Evolutionary conservation across 1,140 invertebrate genomes (phyloP), one percentile per base, ranked within the genome.

Genomic region (Forficula auricularia): DNA sequence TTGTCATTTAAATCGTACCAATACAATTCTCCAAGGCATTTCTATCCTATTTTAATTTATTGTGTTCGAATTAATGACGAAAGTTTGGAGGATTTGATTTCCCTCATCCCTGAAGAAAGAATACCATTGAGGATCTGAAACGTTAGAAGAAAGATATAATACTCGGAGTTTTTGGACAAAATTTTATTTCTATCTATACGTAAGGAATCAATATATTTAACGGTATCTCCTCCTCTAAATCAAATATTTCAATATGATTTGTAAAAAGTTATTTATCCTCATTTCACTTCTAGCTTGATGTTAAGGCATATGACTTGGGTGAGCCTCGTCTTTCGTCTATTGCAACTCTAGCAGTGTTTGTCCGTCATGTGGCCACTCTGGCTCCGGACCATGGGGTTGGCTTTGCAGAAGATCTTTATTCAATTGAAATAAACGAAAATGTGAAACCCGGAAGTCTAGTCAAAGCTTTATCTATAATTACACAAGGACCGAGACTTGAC

Each of bases 241-340:
- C n/a, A n/a, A n/a, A n/a, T n/a, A n/a, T n/a, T n/a, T n/a, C n/a
- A n/a, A n/a, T n/a, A n/a, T n/a, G n/a, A n/a, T n/a, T n/a, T n/a
- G n/a, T n/a, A n/a, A n/a, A n/a, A n/a, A n/a, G n/a, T n/a, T n/a
- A n/a, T 27, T 27, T 27, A 6, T 27, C 10, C 10, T 27, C 10
- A 4, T 27, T 27, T 27, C 22, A 27, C 10, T 27, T 59, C 32
- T 52, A 79, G 75, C 73, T 91, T 35, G 79, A 86, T 55, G 75
- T 95, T 0, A 72, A 77, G 45, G 87, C 82, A 0, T 86, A 83
- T 54, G 88, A 95, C 57, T 69, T 85, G 47, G 84, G 82, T 0
- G 81, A 86, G 27, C 88, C 88, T 0, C 75, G 79, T 49, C 63
- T 90, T 40, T 81, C 76, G 4, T 82, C 80, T 0, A 75, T 82